phyloP scores from a whole-genome alignment of 2,113 vertebrate species.

The Patagioenas fasciata region DNA sequence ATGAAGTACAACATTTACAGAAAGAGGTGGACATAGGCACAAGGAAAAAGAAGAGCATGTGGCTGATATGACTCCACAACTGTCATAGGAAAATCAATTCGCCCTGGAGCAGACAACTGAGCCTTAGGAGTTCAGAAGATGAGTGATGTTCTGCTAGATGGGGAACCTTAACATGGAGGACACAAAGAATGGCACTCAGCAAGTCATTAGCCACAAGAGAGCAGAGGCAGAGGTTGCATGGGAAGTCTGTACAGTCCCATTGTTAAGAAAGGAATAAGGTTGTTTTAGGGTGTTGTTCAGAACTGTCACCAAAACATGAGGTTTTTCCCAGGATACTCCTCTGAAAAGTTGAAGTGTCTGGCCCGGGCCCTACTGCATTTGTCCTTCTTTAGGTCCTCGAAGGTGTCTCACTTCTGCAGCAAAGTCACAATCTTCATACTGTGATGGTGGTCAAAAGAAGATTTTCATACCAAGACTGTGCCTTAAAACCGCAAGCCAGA shows the following conservation, averaged over 20 bases:
- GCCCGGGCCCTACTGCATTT: fast-evolving
- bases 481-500: neutral
- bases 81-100: neutral
- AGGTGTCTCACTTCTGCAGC: neutral
- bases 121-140: neutral
- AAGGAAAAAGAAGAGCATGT: neutral
- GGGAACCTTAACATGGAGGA: fast-evolving
- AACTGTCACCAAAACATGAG: neutral
- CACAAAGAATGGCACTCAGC: neutral
- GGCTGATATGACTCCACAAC: neutral
- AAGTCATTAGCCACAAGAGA: neutral
- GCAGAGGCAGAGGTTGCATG: neutral
- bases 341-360: neutral
- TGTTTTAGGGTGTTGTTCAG: neutral
- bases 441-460: neutral
- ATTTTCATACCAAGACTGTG: neutral
- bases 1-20: neutral
- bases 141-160: neutral
- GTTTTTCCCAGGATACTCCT: fast-evolving
- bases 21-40: neutral
- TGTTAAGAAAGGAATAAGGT: neutral
- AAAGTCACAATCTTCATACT: neutral
- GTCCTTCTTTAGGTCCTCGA: neutral
- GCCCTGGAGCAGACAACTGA: neutral
- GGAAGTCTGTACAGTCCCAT: neutral